Evolutionary conservation across 2,797 vertebrate species (phyloP).

Genomic region (Iguana delicatissima): DNA sequence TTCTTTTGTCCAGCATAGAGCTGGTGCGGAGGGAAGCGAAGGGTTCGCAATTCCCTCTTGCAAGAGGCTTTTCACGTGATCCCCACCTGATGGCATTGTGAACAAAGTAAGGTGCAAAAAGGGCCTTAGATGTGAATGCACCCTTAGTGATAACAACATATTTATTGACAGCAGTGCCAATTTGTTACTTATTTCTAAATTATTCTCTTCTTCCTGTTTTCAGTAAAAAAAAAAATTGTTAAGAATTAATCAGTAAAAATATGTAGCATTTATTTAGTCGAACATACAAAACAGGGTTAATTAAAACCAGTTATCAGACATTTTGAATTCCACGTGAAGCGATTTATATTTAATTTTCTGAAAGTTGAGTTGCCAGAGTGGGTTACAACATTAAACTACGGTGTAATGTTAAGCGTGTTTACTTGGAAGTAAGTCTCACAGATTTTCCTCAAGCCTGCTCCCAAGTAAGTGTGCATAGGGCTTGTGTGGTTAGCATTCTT

Average conservation of each 20-base stretch:
- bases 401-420: not conserved
- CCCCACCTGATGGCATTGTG: too few relatives aligned
- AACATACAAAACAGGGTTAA: not conserved
- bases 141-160: not conserved
- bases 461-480: not conserved
- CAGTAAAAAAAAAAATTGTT: not conserved
- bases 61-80: too few relatives aligned
- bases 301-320: not conserved
- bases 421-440: not conserved
- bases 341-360: conserved; percentile 7
- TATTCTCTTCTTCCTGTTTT: not conserved
- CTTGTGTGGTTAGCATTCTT: not conserved
- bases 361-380: not conserved
- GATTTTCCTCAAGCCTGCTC: not conserved
- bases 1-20: too few relatives aligned
- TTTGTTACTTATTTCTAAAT: not conserved
- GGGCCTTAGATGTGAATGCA: not conserved
- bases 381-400: not conserved
- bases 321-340: not conserved
- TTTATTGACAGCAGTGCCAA: not conserved
- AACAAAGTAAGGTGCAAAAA: too few relatives aligned
- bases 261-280: not conserved
- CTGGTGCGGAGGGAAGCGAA: too few relatives aligned
- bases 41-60: too few relatives aligned
- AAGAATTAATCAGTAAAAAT: not conserved